Conservation (phyloP, 2,888 invertebrate species). For the Minunthozetes semirufus region DNA sequence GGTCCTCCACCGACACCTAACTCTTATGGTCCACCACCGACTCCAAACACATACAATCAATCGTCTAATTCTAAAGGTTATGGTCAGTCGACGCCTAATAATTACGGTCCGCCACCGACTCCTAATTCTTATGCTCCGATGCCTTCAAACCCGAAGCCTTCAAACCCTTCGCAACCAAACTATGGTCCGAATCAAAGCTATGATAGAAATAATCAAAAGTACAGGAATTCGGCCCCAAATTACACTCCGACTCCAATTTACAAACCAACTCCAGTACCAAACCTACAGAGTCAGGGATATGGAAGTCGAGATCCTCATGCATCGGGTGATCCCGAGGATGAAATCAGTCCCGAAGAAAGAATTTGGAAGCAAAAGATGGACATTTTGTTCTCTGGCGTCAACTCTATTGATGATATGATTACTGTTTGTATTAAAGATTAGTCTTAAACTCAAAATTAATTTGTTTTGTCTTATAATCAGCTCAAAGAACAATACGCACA, state of each 20-base stretch:
- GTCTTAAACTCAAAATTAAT: background rate
- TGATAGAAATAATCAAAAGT: background rate
- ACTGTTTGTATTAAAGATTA: background rate
- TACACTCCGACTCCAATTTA: background rate
- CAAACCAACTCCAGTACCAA: background rate
- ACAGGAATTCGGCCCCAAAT: background rate
- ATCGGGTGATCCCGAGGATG: background rate
- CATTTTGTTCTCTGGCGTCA: background rate
- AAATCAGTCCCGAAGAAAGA: background rate
- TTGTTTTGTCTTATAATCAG: background rate
- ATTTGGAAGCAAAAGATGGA: background rate
- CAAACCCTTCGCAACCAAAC: no score
- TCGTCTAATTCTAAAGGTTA: no score
- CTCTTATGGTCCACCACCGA: no score
- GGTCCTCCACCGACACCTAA: no score
- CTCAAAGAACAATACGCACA: background rate
- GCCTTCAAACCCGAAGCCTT: no score
- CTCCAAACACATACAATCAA: no score
- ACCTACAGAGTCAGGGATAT: background rate
- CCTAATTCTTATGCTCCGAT: no score
- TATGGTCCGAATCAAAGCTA: background rate
- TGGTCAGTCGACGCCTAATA: no score
- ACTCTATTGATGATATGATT: slow-evolving; percentile 5
- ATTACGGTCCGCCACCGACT: no score
- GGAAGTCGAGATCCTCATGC: background rate